phyloP scores from a whole-genome alignment of 2,113 vertebrate species.

The Oryzias javanicus region DNA sequence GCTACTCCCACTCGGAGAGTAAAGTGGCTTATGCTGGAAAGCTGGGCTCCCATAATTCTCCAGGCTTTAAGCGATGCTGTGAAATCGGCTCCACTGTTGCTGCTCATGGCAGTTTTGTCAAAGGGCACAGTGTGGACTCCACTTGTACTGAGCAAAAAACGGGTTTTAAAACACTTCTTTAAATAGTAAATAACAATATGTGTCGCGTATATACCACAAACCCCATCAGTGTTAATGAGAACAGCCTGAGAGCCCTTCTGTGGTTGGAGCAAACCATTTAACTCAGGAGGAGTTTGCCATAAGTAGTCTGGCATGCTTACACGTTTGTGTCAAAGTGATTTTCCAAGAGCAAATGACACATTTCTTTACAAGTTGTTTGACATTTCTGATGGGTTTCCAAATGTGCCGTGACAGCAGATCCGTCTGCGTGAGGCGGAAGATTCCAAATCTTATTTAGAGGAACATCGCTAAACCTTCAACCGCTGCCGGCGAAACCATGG shows the following conservation, averaged over 20 bases:
- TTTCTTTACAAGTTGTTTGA: constrained; percentile 5
- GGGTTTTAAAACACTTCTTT: constrained; percentile 11
- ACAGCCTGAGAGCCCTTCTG: neutral
- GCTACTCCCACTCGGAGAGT: constrained; percentile 35
- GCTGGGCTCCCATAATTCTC: constrained; percentile 5
- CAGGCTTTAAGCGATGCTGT: constrained; percentile 26
- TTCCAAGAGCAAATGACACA: neutral
- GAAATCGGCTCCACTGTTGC: constrained; percentile 28
- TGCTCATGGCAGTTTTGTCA: constrained; percentile 24
- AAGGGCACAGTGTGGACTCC: constrained; percentile 4
- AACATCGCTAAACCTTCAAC: constrained; percentile 12
- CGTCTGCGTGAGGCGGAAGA: constrained; percentile 6
- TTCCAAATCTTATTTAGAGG: constrained; percentile 24
- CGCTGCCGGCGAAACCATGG: constrained; percentile 13
- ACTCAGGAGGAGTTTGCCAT: neutral
- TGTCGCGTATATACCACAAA: too few relatives aligned
- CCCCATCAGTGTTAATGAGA: too few relatives aligned
- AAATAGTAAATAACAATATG: constrained; percentile 6
- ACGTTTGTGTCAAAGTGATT: constrained; percentile 19
- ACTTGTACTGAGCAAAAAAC: neutral
- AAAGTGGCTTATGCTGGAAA: constrained; percentile 39
- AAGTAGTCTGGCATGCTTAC: neutral
- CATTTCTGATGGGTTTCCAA: neutral
- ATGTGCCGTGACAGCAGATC: constrained; percentile 1
- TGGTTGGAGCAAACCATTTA: neutral